A percentile compares a stretch with the other conserved stretches of the same genome.
phyloP scores from a whole-genome alignment of 2,113 vertebrate genomes.

The Orycteropus afer region DNA sequence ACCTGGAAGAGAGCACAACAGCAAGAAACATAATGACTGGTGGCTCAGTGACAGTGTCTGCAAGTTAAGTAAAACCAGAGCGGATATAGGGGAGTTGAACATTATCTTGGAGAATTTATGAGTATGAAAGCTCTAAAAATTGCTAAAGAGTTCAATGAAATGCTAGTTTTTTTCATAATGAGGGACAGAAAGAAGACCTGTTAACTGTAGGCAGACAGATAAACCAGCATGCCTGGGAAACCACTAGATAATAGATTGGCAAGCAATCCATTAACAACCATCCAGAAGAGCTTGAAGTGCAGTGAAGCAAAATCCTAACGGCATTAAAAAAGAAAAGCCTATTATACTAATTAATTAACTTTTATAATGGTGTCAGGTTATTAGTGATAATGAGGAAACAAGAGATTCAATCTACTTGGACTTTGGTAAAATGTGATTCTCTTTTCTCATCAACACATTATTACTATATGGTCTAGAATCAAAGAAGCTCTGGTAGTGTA shows the following conservation, averaged over 20 bases:
- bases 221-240: not conserved
- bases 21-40: not conserved
- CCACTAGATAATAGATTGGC: not conserved
- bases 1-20: conserved; percentile 19
- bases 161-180: not conserved
- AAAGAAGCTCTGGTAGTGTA: too few relatives aligned
- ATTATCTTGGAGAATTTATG: not conserved
- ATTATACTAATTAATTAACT: conserved; percentile 28
- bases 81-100: not conserved
- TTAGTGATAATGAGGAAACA: conserved; percentile 33
- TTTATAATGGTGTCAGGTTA: not conserved
- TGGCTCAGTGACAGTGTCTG: not conserved
- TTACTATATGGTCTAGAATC: not conserved
- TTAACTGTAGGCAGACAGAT: not conserved
- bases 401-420: not conserved
- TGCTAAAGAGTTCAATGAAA: not conserved
- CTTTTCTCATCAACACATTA: not conserved
- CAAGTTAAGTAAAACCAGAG: not conserved
- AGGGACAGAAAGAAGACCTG: not conserved
- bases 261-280: not conserved
- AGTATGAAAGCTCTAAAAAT: not conserved
- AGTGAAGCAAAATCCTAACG: not conserved
- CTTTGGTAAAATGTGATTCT: not conserved
- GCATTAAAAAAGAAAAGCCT: conserved; percentile 24
- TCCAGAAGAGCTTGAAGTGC: not conserved